Base-by-base conservation (phyloP, 2,888 invertebrate species). In the Rotaria magnacalcarata region DNA sequence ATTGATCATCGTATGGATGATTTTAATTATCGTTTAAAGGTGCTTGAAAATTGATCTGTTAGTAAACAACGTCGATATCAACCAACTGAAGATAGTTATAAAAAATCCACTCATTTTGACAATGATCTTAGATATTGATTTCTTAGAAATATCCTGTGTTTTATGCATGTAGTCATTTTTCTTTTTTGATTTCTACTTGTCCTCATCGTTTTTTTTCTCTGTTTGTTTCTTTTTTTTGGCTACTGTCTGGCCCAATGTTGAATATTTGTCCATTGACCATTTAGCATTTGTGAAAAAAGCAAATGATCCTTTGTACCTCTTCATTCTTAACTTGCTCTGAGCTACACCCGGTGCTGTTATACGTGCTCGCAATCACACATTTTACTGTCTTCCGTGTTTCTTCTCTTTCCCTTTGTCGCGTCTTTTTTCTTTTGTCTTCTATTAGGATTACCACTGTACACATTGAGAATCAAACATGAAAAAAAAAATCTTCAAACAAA, bases 331-430 rank as follows among this genome's bases (percentile, higher is more conserved):
- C 19, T 67, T 34, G 34, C 67, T 67, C 34, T 67, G 7, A 67
- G 19, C 67, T 67, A 34, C 27, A 67, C 67, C 67, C 67, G 67
- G 67, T 67, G 67, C 67, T 67, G 10, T 19, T 16, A 67, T 34
- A 34, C 67, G 67, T 67, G 67, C 19, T 11, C 34, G 67, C 34
- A 67, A 34, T 67, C 67, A 67, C 34, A 67, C 67, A 67, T 67
- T 67, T 67, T 67, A 67, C 67, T 67, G 34, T 67, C 67, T 67
- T 67, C 67, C 67, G 67, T 41, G 27, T 56, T 56, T 56, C 24
- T 67, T 67, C 19, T 34, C 24, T 67, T 16, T 67, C 8, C 8
- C 67, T 34, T 34, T 6, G 27, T 67, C 67, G 34, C 67, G 27
- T 16, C 34, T 67, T 34, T 67, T 34, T 24, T 67, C 34, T 27